phyloP scores from a whole-genome alignment of 2,797 vertebrate genomes.

The Sarcophilus harrisii region DNA sequence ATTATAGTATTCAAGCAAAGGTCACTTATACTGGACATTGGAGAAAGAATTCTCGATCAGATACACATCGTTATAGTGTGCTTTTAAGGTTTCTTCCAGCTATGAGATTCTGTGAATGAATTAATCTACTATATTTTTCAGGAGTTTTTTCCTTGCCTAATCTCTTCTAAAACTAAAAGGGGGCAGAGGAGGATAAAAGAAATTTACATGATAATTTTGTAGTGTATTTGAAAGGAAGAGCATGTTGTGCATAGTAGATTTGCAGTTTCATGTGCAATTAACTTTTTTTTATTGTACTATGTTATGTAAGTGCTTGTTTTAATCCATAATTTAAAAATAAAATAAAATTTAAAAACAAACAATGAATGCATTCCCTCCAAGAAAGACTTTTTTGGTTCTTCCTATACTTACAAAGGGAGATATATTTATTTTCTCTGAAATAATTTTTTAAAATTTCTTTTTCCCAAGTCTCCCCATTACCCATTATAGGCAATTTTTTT shows the following conservation, averaged over 20 bases:
- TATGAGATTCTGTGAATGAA: background rate
- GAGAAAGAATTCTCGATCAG: background rate
- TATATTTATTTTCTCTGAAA: background rate
- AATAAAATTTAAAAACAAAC: no score
- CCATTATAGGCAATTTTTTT: background rate
- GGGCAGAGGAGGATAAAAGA: background rate
- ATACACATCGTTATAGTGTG: background rate
- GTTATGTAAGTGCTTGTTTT: background rate
- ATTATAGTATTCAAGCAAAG: background rate
- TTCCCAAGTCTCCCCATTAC: background rate
- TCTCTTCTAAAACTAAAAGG: background rate
- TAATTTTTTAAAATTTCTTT: background rate
- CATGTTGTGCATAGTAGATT: background rate
- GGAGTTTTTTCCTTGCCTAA: background rate
- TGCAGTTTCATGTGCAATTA: background rate
- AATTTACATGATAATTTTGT: background rate
- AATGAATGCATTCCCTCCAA: background rate
- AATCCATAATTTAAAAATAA: background rate
- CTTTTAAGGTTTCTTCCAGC: background rate
- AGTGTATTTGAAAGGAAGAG: background rate
- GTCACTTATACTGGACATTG: background rate
- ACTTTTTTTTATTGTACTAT: background rate
- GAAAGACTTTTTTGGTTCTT: background rate
- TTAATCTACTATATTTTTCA: background rate
- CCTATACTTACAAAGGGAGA: background rate